Conservation (phyloP, 2,113 vertebrate species). For the Boulengeromyrus knoepffleri region DNA sequence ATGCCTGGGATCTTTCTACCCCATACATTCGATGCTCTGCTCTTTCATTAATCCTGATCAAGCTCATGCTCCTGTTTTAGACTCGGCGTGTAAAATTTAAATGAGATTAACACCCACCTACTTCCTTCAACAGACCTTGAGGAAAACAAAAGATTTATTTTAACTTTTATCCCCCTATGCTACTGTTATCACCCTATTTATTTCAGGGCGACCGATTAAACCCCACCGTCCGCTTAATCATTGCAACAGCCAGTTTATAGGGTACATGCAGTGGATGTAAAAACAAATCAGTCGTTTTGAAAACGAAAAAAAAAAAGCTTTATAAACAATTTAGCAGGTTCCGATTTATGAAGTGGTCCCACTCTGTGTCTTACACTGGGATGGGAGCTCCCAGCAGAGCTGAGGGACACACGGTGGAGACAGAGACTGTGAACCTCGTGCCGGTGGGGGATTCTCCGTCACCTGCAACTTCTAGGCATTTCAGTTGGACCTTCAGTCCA, state of each 20-base stretch:
- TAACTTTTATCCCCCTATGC: not conserved
- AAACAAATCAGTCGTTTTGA: not conserved
- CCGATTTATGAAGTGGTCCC: not conserved
- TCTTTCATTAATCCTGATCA: not conserved
- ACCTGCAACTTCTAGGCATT: not conserved
- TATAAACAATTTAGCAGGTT: not conserved
- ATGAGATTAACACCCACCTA: not conserved
- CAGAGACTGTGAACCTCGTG: not conserved
- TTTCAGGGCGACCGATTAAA: not conserved
- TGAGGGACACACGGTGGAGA: not conserved
- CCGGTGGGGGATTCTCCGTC: not conserved
- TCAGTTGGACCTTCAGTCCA: not conserved
- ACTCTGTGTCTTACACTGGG: not conserved
- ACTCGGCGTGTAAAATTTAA: not conserved
- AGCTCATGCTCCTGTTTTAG: not conserved
- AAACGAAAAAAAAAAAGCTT: not conserved
- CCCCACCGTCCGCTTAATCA: not conserved
- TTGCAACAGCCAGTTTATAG: not conserved
- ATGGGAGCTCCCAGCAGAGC: not conserved
- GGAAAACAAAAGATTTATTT: conserved; percentile 4
- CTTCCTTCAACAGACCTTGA: not conserved
- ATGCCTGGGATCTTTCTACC: not conserved
- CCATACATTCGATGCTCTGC: not conserved
- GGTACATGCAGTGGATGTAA: not conserved
- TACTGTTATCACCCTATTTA: not conserved